Percentiles rank a stretch among this genome's conserved stretches.
Conservation (phyloP, 2,888 invertebrate species). For the Parnassius mnemosyne region DNA sequence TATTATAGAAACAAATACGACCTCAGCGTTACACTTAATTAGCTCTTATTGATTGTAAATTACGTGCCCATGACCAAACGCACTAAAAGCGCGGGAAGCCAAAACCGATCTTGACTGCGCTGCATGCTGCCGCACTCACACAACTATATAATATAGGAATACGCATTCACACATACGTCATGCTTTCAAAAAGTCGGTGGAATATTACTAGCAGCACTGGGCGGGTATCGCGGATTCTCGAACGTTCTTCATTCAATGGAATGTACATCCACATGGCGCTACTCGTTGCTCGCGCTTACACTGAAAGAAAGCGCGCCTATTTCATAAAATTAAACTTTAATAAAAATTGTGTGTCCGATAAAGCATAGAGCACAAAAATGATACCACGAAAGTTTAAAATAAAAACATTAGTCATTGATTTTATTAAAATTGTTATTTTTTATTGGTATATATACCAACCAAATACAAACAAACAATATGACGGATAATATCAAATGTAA, state of each 20-base stretch:
- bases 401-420: too few relatives aligned
- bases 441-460: too few relatives aligned
- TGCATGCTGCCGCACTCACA: slow-evolving; percentile 33
- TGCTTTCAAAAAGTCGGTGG: slow-evolving; percentile 60
- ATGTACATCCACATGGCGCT: slow-evolving; percentile 28
- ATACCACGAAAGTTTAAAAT: too few relatives aligned
- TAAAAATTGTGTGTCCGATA: too few relatives aligned
- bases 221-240: slow-evolving; percentile 50
- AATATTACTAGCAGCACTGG: slow-evolving; percentile 57
- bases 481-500: too few relatives aligned
- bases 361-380: too few relatives aligned
- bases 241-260: slow-evolving; percentile 45
- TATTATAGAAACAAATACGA: too few relatives aligned
- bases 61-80: neutral
- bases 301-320: slow-evolving; percentile 27
- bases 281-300: slow-evolving; percentile 17
- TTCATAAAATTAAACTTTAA: too few relatives aligned
- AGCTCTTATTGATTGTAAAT: too few relatives aligned
- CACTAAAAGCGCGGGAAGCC: slow-evolving; percentile 33
- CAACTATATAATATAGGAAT: slow-evolving; percentile 25
- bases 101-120: slow-evolving; percentile 39
- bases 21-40: too few relatives aligned
- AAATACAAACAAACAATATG: neutral
- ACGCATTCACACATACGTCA: slow-evolving; percentile 40
- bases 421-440: too few relatives aligned